phyloP scores from a whole-genome alignment of 1,140 invertebrate genomes.

The Tyrophagus putrescentiae region DNA sequence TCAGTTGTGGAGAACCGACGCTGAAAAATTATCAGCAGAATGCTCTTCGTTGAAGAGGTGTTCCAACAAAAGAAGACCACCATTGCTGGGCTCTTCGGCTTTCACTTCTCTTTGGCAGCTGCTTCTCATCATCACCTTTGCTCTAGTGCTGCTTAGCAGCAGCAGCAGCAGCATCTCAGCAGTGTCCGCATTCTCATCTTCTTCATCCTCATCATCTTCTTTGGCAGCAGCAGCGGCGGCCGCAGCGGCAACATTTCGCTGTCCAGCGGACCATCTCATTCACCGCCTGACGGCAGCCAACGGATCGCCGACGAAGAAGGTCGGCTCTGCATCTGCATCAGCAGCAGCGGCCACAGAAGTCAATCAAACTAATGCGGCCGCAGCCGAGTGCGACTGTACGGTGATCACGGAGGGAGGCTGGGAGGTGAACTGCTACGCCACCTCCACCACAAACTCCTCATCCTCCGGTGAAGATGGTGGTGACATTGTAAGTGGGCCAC shows the following conservation, averaged over 20 bases:
- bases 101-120: too few species aligned
- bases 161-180: too few species aligned
- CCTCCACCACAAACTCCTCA: too few species aligned
- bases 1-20: too few species aligned
- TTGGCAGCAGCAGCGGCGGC: not conserved
- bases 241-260: not conserved
- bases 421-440: conserved; percentile 13
- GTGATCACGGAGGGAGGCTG: conserved; percentile 13
- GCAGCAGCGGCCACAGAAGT: not conserved
- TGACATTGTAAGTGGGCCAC: too few species aligned
- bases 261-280: conserved; percentile 5
- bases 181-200: not conserved
- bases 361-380: not conserved
- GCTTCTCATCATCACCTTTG: too few species aligned
- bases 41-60: too few species aligned
- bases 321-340: not conserved
- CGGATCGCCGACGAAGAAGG: not conserved
- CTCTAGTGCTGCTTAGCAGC: too few species aligned
- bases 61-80: too few species aligned
- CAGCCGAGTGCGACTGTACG: conserved; percentile 17
- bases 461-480: too few species aligned
- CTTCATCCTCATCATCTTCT: not conserved
- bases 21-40: too few species aligned
- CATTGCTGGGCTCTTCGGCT: too few species aligned
- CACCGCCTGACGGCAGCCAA: not conserved